Base-by-base conservation (phyloP, 2,888 invertebrate genomes). In the Leucania comma region DNA sequence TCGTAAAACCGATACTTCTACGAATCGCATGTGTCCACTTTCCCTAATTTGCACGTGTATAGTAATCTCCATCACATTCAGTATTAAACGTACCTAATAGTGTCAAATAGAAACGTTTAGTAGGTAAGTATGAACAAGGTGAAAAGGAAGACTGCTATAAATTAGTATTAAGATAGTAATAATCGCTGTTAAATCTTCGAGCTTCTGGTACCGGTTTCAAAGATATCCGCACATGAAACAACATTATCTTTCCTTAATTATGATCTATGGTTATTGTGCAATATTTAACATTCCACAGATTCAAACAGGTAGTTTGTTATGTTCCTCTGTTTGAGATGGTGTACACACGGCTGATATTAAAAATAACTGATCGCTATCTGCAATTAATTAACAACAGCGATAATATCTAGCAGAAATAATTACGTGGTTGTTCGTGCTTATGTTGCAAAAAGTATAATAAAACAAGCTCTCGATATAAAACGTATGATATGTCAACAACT, bases 401-500 rank as follows among this genome's bases (percentile, higher is more conserved):
- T 86, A 80, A 70, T 54, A 85, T 85, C 84, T 68, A 72, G 72
- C 66, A 75, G 60, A 78, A 48, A 75, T 87, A 84, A 84, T 87
- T 71, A 83, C 60, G 60, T 73, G 84, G 78, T 78, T 75, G 64
- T 63, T 72, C 60, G 58, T 75, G 72, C 66, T 65, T 71, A 72
- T 60, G 29, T 38, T 58, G 72, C 73, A 82, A 85, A 83, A 84
- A 80, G 35, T 57, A 65, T 72, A 83, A 79, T 84, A 80, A 82
- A 80, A 57, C 62, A 74, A 84, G 73, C 60, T 68, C 65, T 59
- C 53, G 69, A 78, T 81, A 84, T 81, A 81, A 85, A 86, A 82
- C 80, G 75, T 72, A 86, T 73, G 77, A 81, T 77, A 84, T 64
- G 86, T 86, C 84, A 87, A 86, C 86, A 85, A 84, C 71, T 82